Evolutionary conservation across 2,888 invertebrate genomes (phyloP).

Genomic region (Selenia dentaria): DNA sequence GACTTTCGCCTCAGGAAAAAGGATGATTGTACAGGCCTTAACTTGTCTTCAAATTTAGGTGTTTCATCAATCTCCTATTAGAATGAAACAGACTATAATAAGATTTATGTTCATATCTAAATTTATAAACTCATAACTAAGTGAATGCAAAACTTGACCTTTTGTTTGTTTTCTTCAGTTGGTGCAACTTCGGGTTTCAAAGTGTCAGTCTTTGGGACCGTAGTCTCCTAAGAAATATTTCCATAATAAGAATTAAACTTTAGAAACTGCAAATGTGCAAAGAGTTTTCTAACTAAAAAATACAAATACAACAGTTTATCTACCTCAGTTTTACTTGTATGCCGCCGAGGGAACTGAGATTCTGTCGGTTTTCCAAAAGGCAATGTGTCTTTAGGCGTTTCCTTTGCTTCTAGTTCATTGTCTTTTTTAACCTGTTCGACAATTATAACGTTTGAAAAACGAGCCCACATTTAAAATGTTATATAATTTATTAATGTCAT

Average conservation of each 20-base stretch:
- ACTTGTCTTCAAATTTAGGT: slow-evolving; percentile 38
- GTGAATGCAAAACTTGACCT: slow-evolving; percentile 23
- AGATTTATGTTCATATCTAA: background rate
- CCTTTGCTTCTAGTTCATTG: slow-evolving; percentile 17
- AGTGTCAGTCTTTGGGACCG: slow-evolving; percentile 20
- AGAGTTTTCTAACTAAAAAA: no score
- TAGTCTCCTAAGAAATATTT: slow-evolving; percentile 23
- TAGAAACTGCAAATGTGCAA: no score
- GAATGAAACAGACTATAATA: slow-evolving; percentile 22
- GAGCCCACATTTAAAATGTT: no score
- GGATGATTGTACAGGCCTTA: slow-evolving; percentile 45
- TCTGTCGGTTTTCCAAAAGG: slow-evolving; percentile 32
- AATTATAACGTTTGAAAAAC: background rate
- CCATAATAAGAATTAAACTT: background rate
- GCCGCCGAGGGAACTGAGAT: slow-evolving; percentile 30
- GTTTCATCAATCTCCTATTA: slow-evolving; percentile 49
- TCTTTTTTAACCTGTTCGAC: slow-evolving; percentile 13
- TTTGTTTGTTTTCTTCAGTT: slow-evolving; percentile 13
- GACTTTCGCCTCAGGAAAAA: slow-evolving; percentile 53
- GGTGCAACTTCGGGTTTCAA: slow-evolving; percentile 13
- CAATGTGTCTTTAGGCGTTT: slow-evolving; percentile 14
- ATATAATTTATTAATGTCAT: no score
- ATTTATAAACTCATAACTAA: background rate
- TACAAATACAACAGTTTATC: background rate
- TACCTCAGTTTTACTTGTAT: slow-evolving; percentile 45